These are phyloP conservation scores for Gila robusta DNA, from an alignment of 2,797 vertebrate genomes.

Conservation along the genomic window DNA sequence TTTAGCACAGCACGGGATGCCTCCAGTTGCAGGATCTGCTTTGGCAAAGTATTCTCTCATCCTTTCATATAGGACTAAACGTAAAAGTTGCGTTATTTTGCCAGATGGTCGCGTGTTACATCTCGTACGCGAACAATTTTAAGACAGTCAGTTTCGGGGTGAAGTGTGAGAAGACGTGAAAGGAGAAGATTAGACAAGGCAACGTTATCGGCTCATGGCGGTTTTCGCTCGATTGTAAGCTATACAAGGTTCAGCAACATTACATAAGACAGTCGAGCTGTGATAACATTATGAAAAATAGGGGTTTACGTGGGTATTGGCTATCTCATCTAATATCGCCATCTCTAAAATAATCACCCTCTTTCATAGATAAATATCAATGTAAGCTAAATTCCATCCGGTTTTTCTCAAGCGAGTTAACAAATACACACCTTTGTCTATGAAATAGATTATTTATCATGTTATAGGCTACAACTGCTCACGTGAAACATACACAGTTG, in stretches of 20 bases:
- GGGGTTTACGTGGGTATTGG: not conserved
- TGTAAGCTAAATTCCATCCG: not conserved
- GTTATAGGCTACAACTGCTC: not conserved
- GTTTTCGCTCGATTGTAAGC: not conserved
- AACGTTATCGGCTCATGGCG: not conserved
- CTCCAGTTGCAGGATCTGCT: not conserved
- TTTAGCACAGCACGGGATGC: not conserved
- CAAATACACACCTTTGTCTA: not conserved
- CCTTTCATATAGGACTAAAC: not conserved
- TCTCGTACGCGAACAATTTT: not conserved
- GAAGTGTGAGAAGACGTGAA: not conserved
- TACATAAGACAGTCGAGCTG: slow-evolving; percentile 22
- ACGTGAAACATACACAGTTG: not conserved
- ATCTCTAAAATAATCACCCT: slow-evolving; percentile 16
- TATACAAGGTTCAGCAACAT: not conserved
- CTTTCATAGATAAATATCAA: not conserved
- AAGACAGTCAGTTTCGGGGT: not conserved
- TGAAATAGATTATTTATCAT: not conserved
- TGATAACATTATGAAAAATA: slow-evolving; percentile 21
- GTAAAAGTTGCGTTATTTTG: not conserved
- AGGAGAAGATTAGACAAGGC: not conserved
- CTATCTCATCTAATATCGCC: not conserved
- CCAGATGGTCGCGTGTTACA: not conserved
- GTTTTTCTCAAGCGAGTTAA: slow-evolving; percentile 6
- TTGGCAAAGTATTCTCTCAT: not conserved